phyloP scores from a whole-genome alignment of 2,797 vertebrate genomes.

The Lacerta agilis region DNA sequence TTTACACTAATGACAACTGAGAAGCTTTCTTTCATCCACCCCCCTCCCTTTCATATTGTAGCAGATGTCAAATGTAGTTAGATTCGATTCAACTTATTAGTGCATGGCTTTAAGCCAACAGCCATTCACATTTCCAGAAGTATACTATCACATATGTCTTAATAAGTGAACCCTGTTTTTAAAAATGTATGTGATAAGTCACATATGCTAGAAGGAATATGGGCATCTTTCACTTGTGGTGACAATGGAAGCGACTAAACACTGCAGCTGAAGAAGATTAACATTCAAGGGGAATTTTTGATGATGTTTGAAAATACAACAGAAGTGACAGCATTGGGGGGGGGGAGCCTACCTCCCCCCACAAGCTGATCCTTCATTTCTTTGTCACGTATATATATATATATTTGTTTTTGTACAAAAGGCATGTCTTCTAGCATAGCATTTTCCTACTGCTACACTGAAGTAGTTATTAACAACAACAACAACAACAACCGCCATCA shows the following conservation, averaged over 20 bases:
- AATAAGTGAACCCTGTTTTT: slow-evolving; percentile 80
- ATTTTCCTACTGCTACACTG: not conserved
- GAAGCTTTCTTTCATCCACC: slow-evolving; percentile 56
- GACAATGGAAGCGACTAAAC: slow-evolving; percentile 68
- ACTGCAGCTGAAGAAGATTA: slow-evolving; percentile 65
- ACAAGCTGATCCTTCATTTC: slow-evolving; percentile 35
- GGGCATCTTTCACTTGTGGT: slow-evolving; percentile 74
- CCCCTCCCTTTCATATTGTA: slow-evolving; percentile 45
- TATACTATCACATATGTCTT: slow-evolving; percentile 79
- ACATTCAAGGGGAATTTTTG: slow-evolving; percentile 71
- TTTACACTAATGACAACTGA: slow-evolving; percentile 63
- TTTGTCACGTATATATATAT: not conserved
- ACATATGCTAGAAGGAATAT: slow-evolving; percentile 77
- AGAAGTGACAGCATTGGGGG: slow-evolving; percentile 54
- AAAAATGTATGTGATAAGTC: slow-evolving; percentile 79
- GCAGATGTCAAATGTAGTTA: slow-evolving; percentile 80
- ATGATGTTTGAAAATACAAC: slow-evolving; percentile 65
- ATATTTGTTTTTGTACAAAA: slow-evolving; percentile 35
- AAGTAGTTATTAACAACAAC: not conserved
- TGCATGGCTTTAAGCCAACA: slow-evolving; percentile 81
- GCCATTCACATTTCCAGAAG: slow-evolving; percentile 78
- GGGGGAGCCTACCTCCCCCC: not conserved
- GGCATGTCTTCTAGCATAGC: not conserved
- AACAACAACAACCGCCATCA: no score
- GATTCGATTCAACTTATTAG: slow-evolving; percentile 79